Base-by-base conservation (phyloP, 2,797 vertebrate genomes). In the Gymnodraco acuticeps region DNA sequence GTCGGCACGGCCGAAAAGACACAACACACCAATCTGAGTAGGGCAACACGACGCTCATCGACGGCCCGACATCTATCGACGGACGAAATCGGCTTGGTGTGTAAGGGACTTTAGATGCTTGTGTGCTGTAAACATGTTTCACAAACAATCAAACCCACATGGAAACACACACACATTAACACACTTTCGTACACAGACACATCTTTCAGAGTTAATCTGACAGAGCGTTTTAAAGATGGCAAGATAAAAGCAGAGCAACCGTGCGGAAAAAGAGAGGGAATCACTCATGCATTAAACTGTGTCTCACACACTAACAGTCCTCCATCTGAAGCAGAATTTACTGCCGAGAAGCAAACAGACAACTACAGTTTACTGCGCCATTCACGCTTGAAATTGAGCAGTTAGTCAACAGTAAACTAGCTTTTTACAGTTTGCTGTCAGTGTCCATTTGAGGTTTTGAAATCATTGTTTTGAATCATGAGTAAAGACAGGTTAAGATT, bases 221-320 rank as follows among this genome's bases (percentile, higher is more conserved):
- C 54, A 12, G 45, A 62, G 46, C 51, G 5, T 64, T 50, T 62
- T 47, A 68, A 10, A 80, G 63, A 77, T 70, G 62, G 75, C 61
- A 62, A 71, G 64, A 79, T 83, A 70, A 83, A 81, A 78, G 51
- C 66, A 51, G 50, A 63, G 64, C 41, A 71, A 45, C 73, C 65
- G 41, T 2, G 14, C 11, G 47, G 17, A 72, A 16, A 20, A 27
- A n/a, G 48, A 62, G 55, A 73, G 55, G 75, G 70, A 83, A 70
- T 76, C 79, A 87, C 58, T 88, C 80, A 82, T 68, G 84, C 83
- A 48, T 82, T 84, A 72, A 90, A 88, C 74, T 70, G 70, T 52
- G 61, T 71, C 33, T 74, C 66, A 64, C 75, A 67, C 62, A 77
- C 72, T 72, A 78, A 81, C 61, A 64, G 65, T 60, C 66, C 79